A percentile compares a stretch with the other conserved stretches of the same genome.
phyloP scores from a whole-genome alignment of 2,797 vertebrate species.

The Nannoperca obscura region DNA sequence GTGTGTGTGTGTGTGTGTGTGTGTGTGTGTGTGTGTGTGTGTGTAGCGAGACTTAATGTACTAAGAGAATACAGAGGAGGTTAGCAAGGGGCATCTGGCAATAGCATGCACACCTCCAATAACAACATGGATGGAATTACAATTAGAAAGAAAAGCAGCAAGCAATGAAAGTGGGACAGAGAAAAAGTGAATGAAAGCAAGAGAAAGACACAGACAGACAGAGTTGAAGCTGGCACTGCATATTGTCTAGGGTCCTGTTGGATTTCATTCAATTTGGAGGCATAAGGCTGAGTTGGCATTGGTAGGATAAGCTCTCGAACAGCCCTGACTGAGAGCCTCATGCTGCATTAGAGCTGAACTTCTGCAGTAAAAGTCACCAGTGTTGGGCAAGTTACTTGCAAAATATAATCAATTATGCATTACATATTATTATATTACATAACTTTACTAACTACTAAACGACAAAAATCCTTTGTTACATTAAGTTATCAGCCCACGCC shows the following conservation, averaged over 20 bases:
- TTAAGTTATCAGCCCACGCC: background rate
- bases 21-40: conserved; percentile 1
- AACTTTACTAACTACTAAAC: background rate
- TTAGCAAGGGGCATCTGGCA: conserved; percentile 43
- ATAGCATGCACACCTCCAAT: conserved; percentile 24
- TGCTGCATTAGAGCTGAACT: conserved; percentile 29
- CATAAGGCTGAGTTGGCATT: conserved; percentile 61
- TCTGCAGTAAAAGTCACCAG: conserved; percentile 11
- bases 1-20: conserved; percentile 1
- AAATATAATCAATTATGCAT: conserved; percentile 2
- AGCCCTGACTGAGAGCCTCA: conserved; percentile 14
- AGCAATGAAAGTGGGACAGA: conserved; percentile 53
- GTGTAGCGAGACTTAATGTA: conserved; percentile 15
- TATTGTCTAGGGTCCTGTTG: conserved; percentile 70
- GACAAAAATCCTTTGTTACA: background rate
- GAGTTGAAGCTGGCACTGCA: conserved; percentile 55
- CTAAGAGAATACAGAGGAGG: conserved; percentile 27
- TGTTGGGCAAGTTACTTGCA: background rate
- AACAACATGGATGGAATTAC: conserved; percentile 41
- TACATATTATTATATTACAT: background rate
- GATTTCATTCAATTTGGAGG: conserved; percentile 69
- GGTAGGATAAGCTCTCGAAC: conserved; percentile 43
- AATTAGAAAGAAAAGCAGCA: conserved; percentile 33
- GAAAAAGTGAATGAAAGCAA: conserved; percentile 45
- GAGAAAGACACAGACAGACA: conserved; percentile 32